A percentile compares a stretch with the other conserved stretches of the same genome.
Conservation (phyloP, 2,113 vertebrate species). For the Leptocoma aspasia region DNA sequence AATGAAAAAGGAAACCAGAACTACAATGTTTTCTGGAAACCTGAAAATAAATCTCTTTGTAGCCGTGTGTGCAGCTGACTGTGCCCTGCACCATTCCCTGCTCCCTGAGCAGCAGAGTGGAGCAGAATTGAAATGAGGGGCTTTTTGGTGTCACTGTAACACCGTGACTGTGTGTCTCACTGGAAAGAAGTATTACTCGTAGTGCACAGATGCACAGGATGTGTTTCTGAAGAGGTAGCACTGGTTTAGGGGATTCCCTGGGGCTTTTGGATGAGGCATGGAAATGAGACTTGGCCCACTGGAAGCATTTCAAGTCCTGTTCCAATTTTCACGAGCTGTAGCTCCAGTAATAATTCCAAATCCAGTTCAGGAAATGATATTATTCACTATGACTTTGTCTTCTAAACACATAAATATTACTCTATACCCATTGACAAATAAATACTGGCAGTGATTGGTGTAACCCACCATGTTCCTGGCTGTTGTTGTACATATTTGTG, state of each 20-base stretch:
- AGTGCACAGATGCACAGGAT: not conserved
- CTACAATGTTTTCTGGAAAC: fast-evolving
- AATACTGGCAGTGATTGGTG: not conserved
- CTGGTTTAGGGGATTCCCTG: not conserved
- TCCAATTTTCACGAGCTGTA: not conserved
- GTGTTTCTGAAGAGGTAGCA: not conserved
- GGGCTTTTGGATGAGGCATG: not conserved
- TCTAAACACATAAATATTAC: not conserved
- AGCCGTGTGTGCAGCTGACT: not conserved
- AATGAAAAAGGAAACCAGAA: not conserved
- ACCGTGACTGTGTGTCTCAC: no score
- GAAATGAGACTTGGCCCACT: fast-evolving
- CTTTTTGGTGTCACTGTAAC: not conserved
- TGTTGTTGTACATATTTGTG: not conserved
- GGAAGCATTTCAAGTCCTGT: not conserved
- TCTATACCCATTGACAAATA: not conserved
- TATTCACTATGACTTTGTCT: not conserved
- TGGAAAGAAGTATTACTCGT: not conserved
- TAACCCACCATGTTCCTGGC: not conserved
- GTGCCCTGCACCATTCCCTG: not conserved
- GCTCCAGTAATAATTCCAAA: not conserved
- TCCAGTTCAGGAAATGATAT: not conserved
- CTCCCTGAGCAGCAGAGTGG: not conserved
- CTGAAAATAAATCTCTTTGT: not conserved
- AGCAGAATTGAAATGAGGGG: not conserved